Evolutionary conservation across 2,113 vertebrate species (phyloP), one percentile per base, ranked within the genome.

Genomic region (Chlamydotis undulata): DNA sequence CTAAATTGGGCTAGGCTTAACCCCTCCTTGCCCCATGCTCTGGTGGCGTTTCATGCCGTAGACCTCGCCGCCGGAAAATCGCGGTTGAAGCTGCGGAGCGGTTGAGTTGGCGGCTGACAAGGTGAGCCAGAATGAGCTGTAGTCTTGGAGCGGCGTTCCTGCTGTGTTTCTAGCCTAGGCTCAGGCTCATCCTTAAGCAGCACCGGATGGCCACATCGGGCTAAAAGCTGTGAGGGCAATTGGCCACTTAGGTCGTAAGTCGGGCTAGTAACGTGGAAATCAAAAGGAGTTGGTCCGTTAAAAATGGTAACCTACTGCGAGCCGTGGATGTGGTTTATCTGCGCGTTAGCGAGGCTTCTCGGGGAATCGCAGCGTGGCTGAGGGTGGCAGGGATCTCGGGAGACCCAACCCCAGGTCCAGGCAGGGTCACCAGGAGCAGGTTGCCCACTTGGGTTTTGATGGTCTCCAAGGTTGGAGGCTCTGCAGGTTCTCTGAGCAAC

Each of bases 31-130:
- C 2, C 4, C 57, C 23, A 3, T 19, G 1, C 49, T 69, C 55
- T 5, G 47, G 12, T 14, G 0, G 1, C 0, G 1, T 35, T 26
- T 50, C 14, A 1, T 31, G 10, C 22, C 6, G 0, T 43, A 35
- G 60, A 60, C 53, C 63, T 49, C 3, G 1, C 57, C 28, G 12
- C 33, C 3, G 1, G 45, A 12, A 49, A 73, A 33, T 41, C 26
- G 24, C n/a, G 1, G 60, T 16, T 55, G 10, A 31, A 16, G 64
- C 50, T 64, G 19, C 21, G 7, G 78, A 35, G 71, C 4, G 2
- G 45, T n/a, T 82, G 63, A 69, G 43, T 57, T 87, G 22, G 29
- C 12, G 6, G 57, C 37, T 9, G 21, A 59, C 57, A 50, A 77
- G 78, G 43, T 45, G 70, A 83, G 57, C n/a, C 39, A 22, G 47